phyloP scores from a whole-genome alignment of 2,888 invertebrate genomes.

The Pristionchus japonicus region DNA sequence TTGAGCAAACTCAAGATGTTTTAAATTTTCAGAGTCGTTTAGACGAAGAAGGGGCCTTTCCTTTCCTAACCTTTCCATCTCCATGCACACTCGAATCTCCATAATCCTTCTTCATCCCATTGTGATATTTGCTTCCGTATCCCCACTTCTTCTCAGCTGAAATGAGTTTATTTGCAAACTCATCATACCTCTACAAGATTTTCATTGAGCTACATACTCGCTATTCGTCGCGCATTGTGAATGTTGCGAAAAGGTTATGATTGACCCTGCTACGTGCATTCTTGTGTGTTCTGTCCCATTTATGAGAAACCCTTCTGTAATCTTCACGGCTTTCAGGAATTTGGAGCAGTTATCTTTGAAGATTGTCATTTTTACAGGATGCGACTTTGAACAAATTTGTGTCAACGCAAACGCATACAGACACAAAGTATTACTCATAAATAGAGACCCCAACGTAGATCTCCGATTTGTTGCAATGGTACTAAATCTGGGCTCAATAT shows the following conservation, averaged over 20 bases:
- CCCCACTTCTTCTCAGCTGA: conserved; percentile 45
- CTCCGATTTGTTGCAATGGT: no score
- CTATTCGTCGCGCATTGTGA: no score
- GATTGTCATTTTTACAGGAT: background rate
- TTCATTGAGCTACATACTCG: no score
- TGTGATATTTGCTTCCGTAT: conserved; percentile 43
- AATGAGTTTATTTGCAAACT: background rate
- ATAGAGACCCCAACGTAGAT: background rate
- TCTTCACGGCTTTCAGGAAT: background rate
- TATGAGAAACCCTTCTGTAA: background rate
- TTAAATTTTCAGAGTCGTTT: no score
- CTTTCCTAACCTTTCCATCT: conserved; percentile 27
- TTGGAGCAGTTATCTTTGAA: background rate
- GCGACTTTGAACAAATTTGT: background rate
- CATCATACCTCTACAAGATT: no score
- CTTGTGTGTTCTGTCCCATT: background rate
- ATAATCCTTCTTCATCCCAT: conserved; percentile 37
- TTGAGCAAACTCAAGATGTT: no score
- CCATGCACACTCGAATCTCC: background rate
- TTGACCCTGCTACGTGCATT: background rate
- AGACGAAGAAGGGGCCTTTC: no score
- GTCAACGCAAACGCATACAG: background rate
- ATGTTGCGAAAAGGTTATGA: background rate
- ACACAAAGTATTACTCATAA: background rate
- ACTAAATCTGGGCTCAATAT: no score